Evolutionary conservation across 2,888 invertebrate species (phyloP).

Genomic region (Xanthostigma xanthostigma): DNA sequence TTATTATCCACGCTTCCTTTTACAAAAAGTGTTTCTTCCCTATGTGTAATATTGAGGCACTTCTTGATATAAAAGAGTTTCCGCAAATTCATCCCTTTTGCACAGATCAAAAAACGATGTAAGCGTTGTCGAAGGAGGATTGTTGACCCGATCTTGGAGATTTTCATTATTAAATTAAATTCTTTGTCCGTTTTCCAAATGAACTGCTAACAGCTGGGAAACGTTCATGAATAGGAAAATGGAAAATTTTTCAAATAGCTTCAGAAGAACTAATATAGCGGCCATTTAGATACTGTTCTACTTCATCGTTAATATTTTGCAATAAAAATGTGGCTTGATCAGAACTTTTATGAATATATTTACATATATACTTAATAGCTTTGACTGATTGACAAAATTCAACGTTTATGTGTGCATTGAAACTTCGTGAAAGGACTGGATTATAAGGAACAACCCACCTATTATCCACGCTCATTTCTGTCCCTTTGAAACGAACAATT

Average conservation of each 20-base stretch:
- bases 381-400: too few relatives aligned
- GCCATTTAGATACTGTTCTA: slow-evolving; percentile 12
- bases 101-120: slow-evolving; percentile 9
- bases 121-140: slow-evolving; percentile 17
- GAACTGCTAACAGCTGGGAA: slow-evolving; percentile 7
- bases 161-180: slow-evolving; percentile 3
- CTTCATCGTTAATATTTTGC: slow-evolving; percentile 11
- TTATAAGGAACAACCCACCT: slow-evolving; percentile 17
- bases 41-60: too few relatives aligned
- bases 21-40: too few relatives aligned
- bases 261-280: slow-evolving; percentile 13
- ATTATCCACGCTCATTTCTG: slow-evolving; percentile 14
- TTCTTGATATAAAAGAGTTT: too few relatives aligned
- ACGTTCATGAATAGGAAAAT: slow-evolving; percentile 9
- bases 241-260: slow-evolving; percentile 10
- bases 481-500: slow-evolving; percentile 8
- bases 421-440: too few relatives aligned
- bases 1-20: background rate
- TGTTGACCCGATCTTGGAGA: slow-evolving; percentile 9
- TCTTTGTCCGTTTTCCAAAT: slow-evolving; percentile 11
- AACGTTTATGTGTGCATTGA: too few relatives aligned
- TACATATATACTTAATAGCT: too few relatives aligned
- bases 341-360: slow-evolving; percentile 4
- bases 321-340: slow-evolving; percentile 9
- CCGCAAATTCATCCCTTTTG: background rate